phyloP scores from a whole-genome alignment of 2,797 vertebrate genomes.

The Gambusia yucatana region DNA sequence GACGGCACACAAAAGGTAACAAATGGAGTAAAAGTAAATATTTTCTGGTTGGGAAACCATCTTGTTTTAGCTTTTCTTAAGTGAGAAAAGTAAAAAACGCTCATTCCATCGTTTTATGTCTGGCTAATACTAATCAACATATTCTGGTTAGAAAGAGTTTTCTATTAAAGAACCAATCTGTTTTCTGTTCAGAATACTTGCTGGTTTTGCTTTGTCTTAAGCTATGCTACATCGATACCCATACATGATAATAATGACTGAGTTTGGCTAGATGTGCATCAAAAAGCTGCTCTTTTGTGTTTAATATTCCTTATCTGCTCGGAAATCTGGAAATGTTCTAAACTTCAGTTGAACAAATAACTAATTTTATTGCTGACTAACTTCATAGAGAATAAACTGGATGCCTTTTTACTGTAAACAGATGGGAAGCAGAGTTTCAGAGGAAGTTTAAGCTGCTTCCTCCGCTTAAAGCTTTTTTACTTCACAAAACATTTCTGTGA shows the following conservation, averaged over 20 bases:
- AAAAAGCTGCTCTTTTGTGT: background rate
- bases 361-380: background rate
- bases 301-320: background rate
- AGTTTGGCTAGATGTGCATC: background rate
- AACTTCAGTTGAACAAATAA: background rate
- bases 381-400: background rate
- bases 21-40: background rate
- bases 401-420: conserved; percentile 6
- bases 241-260: background rate
- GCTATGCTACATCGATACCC: background rate
- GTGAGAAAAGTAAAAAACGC: background rate
- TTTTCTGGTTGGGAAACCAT: background rate
- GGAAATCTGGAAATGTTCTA: background rate
- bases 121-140: background rate
- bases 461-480: conserved; percentile 30
- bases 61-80: background rate
- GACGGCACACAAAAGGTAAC: background rate
- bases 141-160: background rate
- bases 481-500: conserved; percentile 10
- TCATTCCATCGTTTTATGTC: background rate
- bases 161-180: background rate
- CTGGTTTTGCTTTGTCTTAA: background rate
- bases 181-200: background rate
- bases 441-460: conserved; percentile 62
- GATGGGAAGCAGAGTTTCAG: conserved; percentile 44